These are phyloP conservation scores for Zootoca vivipara DNA, from an alignment of 2,113 vertebrate genomes.

Conservation along the genomic window DNA sequence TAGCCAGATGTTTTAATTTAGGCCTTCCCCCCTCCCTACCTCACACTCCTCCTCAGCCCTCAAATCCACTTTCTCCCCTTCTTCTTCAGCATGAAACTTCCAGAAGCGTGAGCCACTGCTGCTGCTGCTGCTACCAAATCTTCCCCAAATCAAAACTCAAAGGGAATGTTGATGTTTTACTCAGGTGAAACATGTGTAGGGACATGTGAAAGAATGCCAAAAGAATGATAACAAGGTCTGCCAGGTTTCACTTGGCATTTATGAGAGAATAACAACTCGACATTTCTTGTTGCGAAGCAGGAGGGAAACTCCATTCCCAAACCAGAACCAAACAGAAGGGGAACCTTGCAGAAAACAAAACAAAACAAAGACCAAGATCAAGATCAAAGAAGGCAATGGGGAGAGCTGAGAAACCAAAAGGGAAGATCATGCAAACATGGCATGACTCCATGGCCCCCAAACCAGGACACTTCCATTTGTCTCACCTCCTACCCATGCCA, in stretches of 20 bases:
- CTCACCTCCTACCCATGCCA: too few species aligned
- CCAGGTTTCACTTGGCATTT: background rate
- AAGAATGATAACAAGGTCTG: background rate
- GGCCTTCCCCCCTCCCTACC: background rate
- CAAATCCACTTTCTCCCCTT: background rate
- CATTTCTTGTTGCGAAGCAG: background rate
- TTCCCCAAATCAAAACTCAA: background rate
- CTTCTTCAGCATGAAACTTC: background rate
- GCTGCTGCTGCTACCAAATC: background rate
- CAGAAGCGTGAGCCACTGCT: background rate
- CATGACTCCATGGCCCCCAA: background rate
- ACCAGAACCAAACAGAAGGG: background rate
- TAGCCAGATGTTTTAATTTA: constrained; percentile 69
- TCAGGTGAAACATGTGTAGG: background rate
- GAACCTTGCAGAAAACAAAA: background rate
- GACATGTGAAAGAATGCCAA: background rate
- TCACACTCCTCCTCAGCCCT: constrained; percentile 7
- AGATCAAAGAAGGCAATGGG: background rate
- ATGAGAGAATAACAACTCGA: background rate
- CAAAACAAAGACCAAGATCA: background rate
- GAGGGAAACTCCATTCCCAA: background rate
- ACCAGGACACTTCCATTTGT: background rate
- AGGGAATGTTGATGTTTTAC: background rate
- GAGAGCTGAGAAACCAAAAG: background rate
- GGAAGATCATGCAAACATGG: background rate